phyloP scores from a whole-genome alignment of 2,888 invertebrate species.

The Cyclophora albipunctata region DNA sequence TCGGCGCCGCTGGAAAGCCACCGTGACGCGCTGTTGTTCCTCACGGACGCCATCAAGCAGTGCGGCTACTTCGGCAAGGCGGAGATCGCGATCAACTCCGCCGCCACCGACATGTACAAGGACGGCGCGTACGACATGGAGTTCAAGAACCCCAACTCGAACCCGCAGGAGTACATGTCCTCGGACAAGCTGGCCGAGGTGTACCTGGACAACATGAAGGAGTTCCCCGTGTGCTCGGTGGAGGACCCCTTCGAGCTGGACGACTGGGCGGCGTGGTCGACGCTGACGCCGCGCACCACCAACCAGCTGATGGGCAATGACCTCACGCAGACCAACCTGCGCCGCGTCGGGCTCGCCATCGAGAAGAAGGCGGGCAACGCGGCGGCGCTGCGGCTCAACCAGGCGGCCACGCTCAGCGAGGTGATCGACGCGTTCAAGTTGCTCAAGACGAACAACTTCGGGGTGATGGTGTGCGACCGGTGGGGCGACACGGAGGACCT shows the following conservation, averaged over 20 bases:
- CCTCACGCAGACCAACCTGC: conserved; percentile 93
- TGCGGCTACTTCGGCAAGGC: conserved; percentile 94
- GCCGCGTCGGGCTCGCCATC: conserved; percentile 91
- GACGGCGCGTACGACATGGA: conserved; percentile 93
- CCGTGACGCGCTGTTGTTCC: conserved; percentile 90
- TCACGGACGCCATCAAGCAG: conserved; percentile 90
- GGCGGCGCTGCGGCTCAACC: conserved; percentile 94
- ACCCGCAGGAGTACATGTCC: conserved; percentile 86
- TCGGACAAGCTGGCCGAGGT: conserved; percentile 89
- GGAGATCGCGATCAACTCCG: conserved; percentile 97
- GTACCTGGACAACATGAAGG: conserved; percentile 91
- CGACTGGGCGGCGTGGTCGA: conserved; percentile 97
- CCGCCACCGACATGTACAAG: conserved; percentile 95
- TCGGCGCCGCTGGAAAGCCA: conserved; percentile 96
- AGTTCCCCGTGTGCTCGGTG: conserved; percentile 93
- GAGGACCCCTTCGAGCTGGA: conserved; percentile 99
- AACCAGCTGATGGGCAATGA: conserved; percentile 94
- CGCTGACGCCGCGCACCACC: conserved; percentile 79
- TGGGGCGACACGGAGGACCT: conserved; percentile 99
- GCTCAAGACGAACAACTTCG: conserved; percentile 97
- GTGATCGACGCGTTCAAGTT: conserved; percentile 95
- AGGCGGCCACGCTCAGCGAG: conserved; percentile 97
- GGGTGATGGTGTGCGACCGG: conserved; percentile 64
- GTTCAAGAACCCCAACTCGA: conserved; percentile 95
- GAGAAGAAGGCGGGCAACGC: conserved; percentile 98